A percentile compares a stretch with the other conserved stretches of the same genome.
Conservation (phyloP, 2,113 vertebrate genomes). For the Elaphurus davidianus region DNA sequence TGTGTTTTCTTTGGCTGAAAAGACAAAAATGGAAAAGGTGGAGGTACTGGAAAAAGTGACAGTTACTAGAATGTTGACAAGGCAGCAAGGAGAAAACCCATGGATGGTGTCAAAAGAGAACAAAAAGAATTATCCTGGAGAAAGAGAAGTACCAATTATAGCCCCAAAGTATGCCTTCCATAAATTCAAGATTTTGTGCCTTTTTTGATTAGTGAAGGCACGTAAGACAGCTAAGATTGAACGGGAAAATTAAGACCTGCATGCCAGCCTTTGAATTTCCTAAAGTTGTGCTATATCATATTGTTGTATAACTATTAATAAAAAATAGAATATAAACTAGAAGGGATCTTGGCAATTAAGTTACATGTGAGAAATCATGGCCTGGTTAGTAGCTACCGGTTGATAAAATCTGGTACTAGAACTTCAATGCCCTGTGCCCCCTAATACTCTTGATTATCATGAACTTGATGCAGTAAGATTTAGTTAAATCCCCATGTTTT, state of each 20-base stretch:
- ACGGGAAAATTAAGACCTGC: not conserved
- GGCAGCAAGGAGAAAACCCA: not conserved
- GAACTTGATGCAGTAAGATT: not conserved
- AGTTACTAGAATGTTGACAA: not conserved
- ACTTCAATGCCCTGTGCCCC: not conserved
- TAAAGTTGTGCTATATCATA: not conserved
- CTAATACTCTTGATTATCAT: not conserved
- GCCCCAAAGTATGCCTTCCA: not conserved
- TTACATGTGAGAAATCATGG: not conserved
- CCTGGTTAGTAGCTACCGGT: not conserved
- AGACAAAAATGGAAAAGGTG: not conserved
- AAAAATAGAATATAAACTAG: slow-evolving; percentile 11
- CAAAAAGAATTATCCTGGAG: not conserved
- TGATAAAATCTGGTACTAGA: not conserved
- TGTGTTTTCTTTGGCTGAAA: not conserved
- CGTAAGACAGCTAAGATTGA: not conserved
- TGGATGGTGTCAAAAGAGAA: not conserved
- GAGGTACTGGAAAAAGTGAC: not conserved
- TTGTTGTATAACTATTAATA: not conserved
- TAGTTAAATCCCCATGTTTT: not conserved
- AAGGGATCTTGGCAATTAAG: not conserved
- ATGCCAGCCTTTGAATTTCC: not conserved
- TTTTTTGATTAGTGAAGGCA: not conserved
- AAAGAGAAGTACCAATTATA: not conserved
- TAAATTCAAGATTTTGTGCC: not conserved